Conservation (phyloP, 2,888 invertebrate species). For the Odontothrips loti region DNA sequence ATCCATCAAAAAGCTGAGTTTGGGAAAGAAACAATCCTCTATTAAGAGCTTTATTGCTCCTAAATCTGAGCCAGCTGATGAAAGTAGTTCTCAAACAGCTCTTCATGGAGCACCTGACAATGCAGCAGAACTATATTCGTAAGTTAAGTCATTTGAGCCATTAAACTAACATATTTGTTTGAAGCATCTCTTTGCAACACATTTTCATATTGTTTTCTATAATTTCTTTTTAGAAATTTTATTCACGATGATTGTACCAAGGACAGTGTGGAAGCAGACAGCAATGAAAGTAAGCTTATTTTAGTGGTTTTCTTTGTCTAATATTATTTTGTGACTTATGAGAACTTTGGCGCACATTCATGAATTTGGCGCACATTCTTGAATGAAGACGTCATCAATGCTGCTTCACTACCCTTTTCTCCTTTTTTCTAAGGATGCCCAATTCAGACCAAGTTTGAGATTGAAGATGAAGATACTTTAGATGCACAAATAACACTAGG, state of each 20-base stretch:
- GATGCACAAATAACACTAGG: not conserved
- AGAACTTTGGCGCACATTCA: not conserved
- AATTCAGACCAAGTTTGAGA: not conserved
- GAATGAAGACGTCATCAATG: not conserved
- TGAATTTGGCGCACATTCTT: not conserved
- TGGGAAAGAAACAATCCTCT: not conserved
- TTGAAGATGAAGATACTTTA: not conserved
- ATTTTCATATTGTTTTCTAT: not conserved
- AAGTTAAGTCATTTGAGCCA: not conserved
- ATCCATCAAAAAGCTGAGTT: not conserved
- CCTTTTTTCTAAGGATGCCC: not conserved
- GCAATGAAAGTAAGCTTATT: not conserved
- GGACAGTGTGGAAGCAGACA: not conserved
- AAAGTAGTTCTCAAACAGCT: not conserved
- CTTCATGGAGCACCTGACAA: not conserved
- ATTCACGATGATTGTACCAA: not conserved
- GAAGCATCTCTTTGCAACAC: not conserved
- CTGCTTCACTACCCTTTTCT: not conserved
- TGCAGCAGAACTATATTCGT: not conserved
- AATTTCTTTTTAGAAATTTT: not conserved
- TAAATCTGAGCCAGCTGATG: not conserved
- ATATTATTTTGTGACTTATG: not conserved
- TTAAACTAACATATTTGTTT: not conserved
- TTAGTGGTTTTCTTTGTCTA: not conserved
- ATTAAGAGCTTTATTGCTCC: not conserved